Base-by-base conservation (phyloP, 1,140 invertebrate genomes). In the Drosophila jambulina region DNA sequence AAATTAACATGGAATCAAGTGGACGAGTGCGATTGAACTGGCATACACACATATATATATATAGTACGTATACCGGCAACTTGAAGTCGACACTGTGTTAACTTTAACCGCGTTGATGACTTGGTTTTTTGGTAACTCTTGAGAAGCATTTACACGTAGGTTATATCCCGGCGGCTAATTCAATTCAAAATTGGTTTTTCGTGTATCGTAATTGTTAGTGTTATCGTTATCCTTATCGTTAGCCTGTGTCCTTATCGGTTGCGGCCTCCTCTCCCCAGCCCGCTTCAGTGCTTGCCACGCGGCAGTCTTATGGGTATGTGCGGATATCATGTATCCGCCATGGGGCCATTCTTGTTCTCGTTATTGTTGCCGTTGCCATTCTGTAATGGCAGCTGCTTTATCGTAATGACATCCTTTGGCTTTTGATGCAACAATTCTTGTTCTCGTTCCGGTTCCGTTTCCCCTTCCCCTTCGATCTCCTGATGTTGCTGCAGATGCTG, bases 391-490 rank as follows among this genome's bases (percentile, higher is more conserved):
- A 91, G 74, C 74, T 91, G 90, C 75, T 90, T 91, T 90, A 91
- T 91, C 74, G 84, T 90, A 76, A 91, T 86, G 49, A 90, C 80
- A 81, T 91, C 90, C 85, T 91, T 91, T 78, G 84, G 76, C 70
- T 88, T 91, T 59, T 72, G 67, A 72, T 79, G 75, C 67, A 72
- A 60, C 75, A 78, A 59, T 77, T 77, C 74, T 56, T 78, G 63
- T 68, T 71, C 63, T 57, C 65, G 64, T 46, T 82, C 48, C 40
- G 71, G 53, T 64, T 77, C 53, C 56, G 67, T 59, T 43, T 61
- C 63, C 63, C 60, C 63, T 27, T 83, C 34, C 36, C 53, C 36
- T 13, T 57, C 42, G 17, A 42, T 64, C 53, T 43, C 45, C 46
- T 68, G 57, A 42, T 34, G 40, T 32, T 53, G 59, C 21, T 40